Evolutionary conservation across 2,797 vertebrate species (phyloP).

Genomic region (Muscicapa striata): DNA sequence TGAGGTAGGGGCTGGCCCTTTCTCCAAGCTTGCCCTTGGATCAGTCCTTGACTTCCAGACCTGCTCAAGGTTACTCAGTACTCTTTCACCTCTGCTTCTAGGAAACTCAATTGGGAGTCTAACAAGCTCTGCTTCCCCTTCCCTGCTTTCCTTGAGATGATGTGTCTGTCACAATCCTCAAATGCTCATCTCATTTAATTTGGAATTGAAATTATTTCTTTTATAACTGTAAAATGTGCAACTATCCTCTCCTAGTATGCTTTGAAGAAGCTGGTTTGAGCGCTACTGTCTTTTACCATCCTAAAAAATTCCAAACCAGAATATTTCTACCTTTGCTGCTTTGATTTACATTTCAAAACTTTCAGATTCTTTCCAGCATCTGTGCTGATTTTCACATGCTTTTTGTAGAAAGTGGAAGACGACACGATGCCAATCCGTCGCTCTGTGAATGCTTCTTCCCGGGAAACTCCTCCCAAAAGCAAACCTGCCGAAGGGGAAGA

Average conservation of each 20-base stretch:
- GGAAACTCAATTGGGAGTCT: constrained; percentile 32
- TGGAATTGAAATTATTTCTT: not conserved
- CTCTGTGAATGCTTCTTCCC: constrained; percentile 84
- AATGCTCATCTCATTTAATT: constrained; percentile 24
- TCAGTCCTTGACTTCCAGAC: constrained; percentile 72
- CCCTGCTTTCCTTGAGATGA: constrained; percentile 13
- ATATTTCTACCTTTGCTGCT: constrained; percentile 23
- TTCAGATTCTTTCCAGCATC: not conserved
- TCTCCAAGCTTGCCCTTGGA: constrained; percentile 79
- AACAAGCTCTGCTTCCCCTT: constrained; percentile 40
- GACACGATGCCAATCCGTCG: constrained; percentile 93
- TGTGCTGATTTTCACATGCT: not conserved
- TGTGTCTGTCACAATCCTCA: not conserved
- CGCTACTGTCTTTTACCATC: constrained; percentile 6
- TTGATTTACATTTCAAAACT: constrained; percentile 25
- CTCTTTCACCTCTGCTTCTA: constrained; percentile 49
- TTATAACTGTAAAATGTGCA: constrained; percentile 6
- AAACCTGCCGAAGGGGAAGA: constrained; percentile 84
- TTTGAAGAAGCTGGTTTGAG: constrained; percentile 29
- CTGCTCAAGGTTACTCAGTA: constrained; percentile 57
- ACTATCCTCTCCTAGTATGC: not conserved
- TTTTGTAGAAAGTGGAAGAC: constrained; percentile 74
- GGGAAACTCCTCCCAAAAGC: constrained; percentile 87
- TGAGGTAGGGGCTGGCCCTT: constrained; percentile 80
- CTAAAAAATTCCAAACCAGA: constrained; percentile 36